Percentiles rank a stretch among this genome's conserved stretches.
phyloP scores from a whole-genome alignment of 35 echinoderm and acorn worm genomes.

The Amphiura filiformis region DNA sequence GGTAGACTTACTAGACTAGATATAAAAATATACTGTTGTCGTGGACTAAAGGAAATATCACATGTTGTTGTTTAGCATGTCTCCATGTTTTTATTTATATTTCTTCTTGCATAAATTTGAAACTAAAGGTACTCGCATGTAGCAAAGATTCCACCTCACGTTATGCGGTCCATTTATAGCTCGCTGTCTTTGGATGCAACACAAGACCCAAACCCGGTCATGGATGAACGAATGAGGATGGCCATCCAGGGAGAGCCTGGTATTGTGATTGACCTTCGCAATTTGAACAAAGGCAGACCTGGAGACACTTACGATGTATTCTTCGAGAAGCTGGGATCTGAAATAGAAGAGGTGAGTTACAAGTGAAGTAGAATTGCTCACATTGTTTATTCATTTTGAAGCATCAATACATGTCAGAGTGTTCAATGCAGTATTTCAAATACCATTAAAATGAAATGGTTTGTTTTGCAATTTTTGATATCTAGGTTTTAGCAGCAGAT shows the following conservation, averaged over 20 bases:
- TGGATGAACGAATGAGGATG: constrained; percentile 5
- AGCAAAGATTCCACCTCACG: neutral
- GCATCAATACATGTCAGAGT: constrained; percentile 14
- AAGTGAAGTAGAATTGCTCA: constrained; percentile 38
- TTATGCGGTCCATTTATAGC: neutral
- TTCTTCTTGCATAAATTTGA: neutral
- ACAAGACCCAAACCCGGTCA: neutral
- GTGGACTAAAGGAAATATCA: neutral
- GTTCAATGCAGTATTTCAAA: constrained; percentile 30
- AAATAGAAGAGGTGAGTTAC: constrained; percentile 37
- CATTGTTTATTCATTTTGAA: constrained; percentile 55
- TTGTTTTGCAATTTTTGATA: neutral
- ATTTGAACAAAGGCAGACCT: neutral
- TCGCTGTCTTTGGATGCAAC: constrained; percentile 17
- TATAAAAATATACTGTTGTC: neutral
- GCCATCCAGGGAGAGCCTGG: neutral
- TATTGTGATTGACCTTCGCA: neutral
- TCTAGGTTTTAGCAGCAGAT: neutral
- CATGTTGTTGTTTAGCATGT: neutral
- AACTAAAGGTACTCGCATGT: neutral
- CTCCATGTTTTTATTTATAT: neutral
- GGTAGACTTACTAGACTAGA: neutral
- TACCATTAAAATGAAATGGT: constrained; percentile 33
- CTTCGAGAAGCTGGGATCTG: neutral
- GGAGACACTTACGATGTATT: neutral